Conservation (phyloP, 2,888 invertebrate species). For the Abscondita cerata region DNA sequence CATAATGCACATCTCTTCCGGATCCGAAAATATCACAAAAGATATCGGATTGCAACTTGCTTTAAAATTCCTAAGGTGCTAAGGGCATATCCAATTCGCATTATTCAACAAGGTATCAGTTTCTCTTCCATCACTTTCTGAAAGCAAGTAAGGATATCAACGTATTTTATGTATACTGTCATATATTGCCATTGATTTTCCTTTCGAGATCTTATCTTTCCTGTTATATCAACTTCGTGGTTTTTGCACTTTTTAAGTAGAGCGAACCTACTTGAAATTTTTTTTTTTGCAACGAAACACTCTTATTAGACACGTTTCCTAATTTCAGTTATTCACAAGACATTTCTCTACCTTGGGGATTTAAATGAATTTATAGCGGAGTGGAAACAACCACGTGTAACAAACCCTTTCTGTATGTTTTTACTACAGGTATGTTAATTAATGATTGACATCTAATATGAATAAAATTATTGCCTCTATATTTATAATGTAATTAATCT, state of each 20-base stretch:
- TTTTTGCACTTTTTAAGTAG: too few species aligned
- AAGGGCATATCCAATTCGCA: slow-evolving; percentile 25
- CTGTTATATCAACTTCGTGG: too few species aligned
- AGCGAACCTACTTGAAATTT: too few species aligned
- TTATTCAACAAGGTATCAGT: slow-evolving; percentile 22
- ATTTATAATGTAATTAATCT: slow-evolving; percentile 50
- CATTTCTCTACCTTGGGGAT: too few species aligned
- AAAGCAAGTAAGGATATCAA: too few species aligned
- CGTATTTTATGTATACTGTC: background rate
- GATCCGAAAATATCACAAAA: slow-evolving; percentile 14
- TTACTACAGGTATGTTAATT: slow-evolving; percentile 8
- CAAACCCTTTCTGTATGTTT: background rate
- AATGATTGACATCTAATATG: slow-evolving; percentile 30
- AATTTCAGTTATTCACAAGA: too few species aligned
- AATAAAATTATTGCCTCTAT: slow-evolving; percentile 37
- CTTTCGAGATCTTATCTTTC: too few species aligned
- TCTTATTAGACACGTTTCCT: too few species aligned
- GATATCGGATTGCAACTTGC: slow-evolving; percentile 26
- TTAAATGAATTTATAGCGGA: too few species aligned
- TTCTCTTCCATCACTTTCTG: slow-evolving; percentile 11
- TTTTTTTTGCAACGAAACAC: too few species aligned
- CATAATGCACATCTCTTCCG: slow-evolving; percentile 20
- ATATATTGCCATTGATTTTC: too few species aligned
- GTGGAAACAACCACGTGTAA: slow-evolving; percentile 2
- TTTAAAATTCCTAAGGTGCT: slow-evolving; percentile 22